Base-by-base conservation (phyloP, 2,888 invertebrate genomes). In the Osmoderma eremita region DNA sequence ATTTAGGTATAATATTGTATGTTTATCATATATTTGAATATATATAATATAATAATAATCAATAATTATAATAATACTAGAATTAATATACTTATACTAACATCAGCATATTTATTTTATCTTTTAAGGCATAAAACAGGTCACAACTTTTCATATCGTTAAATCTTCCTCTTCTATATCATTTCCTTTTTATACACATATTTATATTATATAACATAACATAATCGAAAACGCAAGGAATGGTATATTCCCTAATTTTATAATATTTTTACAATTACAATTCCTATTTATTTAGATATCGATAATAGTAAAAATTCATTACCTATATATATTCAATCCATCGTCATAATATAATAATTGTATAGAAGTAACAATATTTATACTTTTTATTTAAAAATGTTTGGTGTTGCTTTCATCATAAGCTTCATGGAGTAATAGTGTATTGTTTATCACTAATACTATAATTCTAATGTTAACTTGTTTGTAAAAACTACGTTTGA, bases 61-160 rank as follows among this genome's bases (percentile, higher is more conserved):
- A 51, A 51, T 51, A 51, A 45, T 63, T 24, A 67, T 53, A 61
- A 61, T 61, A 61, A 61, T 61, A 61, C 58, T 61, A 61, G 58
- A 61, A 45, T n/a, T 8, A 30, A 8, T 30, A 30, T 61, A 45
- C 58, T 61, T 61, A 61, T 45, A 61, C 45, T 45, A 61, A 61
- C 58, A 30, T 30, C 30, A 61, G 45, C 45, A 45, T 45, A 45
- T 61, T 51, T 42, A 5, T 41, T 62, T 74, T 75, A 73, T 74
- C 75, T 71, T n/a, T 74, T 76, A 78, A 78, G 77, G 77, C 77
- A 78, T 76, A 75, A 75, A 76, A 73, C 78, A 78, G 78, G 78
- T 78, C 78, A 78, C 78, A 74, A 75, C 30, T 61, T 61, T 48
- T 45, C 45, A 45, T 17, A 49, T 49, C 18, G 45, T 58, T 42